Evolutionary conservation across 2,888 invertebrate genomes (phyloP).

Genomic region (Brenthis daphne): DNA sequence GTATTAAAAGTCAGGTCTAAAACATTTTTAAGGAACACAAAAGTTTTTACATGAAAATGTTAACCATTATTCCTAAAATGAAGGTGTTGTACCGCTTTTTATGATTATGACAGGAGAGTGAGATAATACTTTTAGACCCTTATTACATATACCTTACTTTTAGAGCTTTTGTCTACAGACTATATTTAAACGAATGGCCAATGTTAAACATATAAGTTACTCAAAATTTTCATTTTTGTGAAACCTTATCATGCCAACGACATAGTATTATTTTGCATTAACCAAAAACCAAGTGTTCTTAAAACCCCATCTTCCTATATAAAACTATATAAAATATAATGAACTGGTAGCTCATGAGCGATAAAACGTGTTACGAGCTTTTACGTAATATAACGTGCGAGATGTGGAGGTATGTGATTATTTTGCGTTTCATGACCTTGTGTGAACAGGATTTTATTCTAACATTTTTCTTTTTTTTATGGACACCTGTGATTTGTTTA

Average conservation of each 20-base stretch:
- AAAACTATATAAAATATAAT: slow-evolving; percentile 31
- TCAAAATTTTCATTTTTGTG: too few relatives aligned
- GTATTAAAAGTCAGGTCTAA: not conserved
- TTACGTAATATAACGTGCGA: slow-evolving; percentile 20
- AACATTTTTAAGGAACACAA: slow-evolving; percentile 10
- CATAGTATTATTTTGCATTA: too few relatives aligned
- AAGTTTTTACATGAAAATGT: slow-evolving; percentile 1
- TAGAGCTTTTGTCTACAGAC: not conserved
- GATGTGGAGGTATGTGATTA: slow-evolving; percentile 25
- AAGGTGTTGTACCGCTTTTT: slow-evolving; percentile 12
- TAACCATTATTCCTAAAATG: slow-evolving; percentile 12
- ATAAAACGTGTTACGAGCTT: slow-evolving; percentile 31
- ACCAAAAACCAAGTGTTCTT: slow-evolving; percentile 1
- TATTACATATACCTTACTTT: slow-evolving; percentile 10
- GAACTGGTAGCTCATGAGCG: slow-evolving; percentile 26
- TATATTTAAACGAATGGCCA: slow-evolving; percentile 1
- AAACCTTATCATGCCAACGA: too few relatives aligned
- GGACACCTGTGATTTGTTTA: not conserved
- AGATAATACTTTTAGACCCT: slow-evolving; percentile 12
- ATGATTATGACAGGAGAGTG: slow-evolving; percentile 16
- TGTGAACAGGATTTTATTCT: slow-evolving; percentile 1
- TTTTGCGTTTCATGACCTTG: slow-evolving; percentile 20
- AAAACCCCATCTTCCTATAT: slow-evolving; percentile 20
- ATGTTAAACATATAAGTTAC: not conserved
- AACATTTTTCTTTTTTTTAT: not conserved